Percentiles rank a stretch among this genome's conserved stretches.
Conservation (phyloP, 2,113 vertebrate species). For the Oostethus manadensis region DNA sequence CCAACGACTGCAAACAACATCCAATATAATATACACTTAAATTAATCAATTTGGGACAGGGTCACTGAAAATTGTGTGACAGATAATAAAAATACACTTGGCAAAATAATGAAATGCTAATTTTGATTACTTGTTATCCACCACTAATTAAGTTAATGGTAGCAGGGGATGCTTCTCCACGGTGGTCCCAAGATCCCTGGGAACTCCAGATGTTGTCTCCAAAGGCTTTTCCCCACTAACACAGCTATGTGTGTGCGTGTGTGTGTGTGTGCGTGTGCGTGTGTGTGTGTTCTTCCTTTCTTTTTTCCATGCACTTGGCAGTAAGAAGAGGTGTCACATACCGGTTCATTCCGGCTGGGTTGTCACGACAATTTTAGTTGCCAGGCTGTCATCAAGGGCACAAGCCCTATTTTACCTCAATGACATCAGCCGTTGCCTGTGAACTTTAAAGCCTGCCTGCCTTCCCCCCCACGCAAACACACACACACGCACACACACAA, state of each 20-base stretch:
- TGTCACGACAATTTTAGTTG: constrained; percentile 54
- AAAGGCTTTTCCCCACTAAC: constrained; percentile 55
- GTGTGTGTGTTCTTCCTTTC: constrained; percentile 16
- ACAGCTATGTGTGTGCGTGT: constrained; percentile 22
- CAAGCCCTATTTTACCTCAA: constrained; percentile 29
- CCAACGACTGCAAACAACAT: too few relatives aligned
- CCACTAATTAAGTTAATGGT: background rate
- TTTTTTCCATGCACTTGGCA: constrained; percentile 46
- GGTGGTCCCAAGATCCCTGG: constrained; percentile 19
- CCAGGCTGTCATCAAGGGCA: constrained; percentile 53
- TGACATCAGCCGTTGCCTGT: constrained; percentile 44
- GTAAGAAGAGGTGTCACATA: constrained; percentile 46
- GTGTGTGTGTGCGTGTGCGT: constrained; percentile 11
- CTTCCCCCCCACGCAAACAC: background rate
- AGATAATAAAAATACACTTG: too few relatives aligned
- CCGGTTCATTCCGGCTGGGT: constrained; percentile 48
- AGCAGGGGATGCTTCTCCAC: background rate
- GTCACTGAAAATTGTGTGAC: too few relatives aligned
- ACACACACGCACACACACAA: background rate
- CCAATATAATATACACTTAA: too few relatives aligned
- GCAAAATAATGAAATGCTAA: too few relatives aligned
- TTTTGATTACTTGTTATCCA: too few relatives aligned
- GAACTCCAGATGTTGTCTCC: constrained; percentile 49
- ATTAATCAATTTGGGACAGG: too few relatives aligned
- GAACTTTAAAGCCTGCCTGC: constrained; percentile 13